Evolutionary conservation across 2,797 vertebrate species (phyloP).

Genomic region (Sebastes kiyomatsui): DNA sequence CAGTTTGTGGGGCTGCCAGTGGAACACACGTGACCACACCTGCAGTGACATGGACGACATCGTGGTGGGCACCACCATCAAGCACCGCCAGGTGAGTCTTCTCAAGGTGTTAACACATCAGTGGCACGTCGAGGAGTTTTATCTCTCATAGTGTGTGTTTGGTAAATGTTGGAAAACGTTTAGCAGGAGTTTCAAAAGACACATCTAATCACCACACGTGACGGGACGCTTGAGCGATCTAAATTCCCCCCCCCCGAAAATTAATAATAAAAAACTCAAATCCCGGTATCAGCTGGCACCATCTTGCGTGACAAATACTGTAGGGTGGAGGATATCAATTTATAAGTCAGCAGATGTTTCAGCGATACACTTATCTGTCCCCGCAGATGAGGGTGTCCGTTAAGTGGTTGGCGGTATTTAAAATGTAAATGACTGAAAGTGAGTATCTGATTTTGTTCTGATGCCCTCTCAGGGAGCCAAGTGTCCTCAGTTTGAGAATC

Average conservation of each 20-base stretch:
- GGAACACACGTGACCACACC: slow-evolving; percentile 85
- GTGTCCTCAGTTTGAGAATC: slow-evolving; percentile 85
- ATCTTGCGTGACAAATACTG: slow-evolving; percentile 68
- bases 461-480: slow-evolving; percentile 68
- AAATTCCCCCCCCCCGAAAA: slow-evolving; percentile 34
- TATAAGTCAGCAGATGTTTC: slow-evolving; percentile 72
- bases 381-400: slow-evolving; percentile 53
- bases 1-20: slow-evolving; percentile 94
- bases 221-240: neutral
- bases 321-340: slow-evolving; percentile 62
- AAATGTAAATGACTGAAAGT: slow-evolving; percentile 50
- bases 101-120: neutral
- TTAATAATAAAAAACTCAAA: slow-evolving; percentile 58
- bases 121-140: neutral
- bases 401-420: slow-evolving; percentile 63
- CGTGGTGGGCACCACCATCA: slow-evolving; percentile 76
- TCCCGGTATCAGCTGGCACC: slow-evolving; percentile 66
- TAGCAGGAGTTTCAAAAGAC: slow-evolving; percentile 27
- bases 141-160: neutral
- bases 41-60: slow-evolving; percentile 82
- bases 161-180: neutral
- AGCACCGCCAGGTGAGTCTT: slow-evolving; percentile 86
- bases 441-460: slow-evolving; percentile 37
- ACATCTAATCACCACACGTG: slow-evolving; percentile 11
- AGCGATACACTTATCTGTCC: slow-evolving; percentile 63